Percentiles rank a stretch among this genome's conserved stretches.
Evolutionary conservation across 2,113 vertebrate species (phyloP).

Genomic region (Stegastes partitus): DNA sequence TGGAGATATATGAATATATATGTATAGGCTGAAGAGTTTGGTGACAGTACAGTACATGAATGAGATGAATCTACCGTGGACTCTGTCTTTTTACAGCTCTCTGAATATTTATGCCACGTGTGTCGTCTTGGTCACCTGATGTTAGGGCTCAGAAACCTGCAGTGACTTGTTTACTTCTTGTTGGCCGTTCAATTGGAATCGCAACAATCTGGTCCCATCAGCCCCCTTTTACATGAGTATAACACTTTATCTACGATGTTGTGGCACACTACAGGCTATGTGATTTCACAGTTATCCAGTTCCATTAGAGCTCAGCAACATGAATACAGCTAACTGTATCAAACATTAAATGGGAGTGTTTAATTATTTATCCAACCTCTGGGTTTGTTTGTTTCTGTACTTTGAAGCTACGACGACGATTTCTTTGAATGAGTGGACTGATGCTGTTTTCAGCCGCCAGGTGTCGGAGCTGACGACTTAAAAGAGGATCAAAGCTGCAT

Average conservation of each 20-base stretch:
- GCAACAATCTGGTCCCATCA: conserved; percentile 56
- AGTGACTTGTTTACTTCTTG: conserved; percentile 81
- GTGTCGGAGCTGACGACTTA: conserved; percentile 24
- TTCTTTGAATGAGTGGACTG: conserved; percentile 54
- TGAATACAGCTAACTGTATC: conserved; percentile 63
- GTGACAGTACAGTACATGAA: conserved; percentile 75
- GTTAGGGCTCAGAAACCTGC: conserved; percentile 75
- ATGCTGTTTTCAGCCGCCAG: conserved; percentile 51
- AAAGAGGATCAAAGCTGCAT: conserved; percentile 42
- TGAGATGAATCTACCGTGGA: conserved; percentile 74
- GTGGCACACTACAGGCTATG: conserved; percentile 64
- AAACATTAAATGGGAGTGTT: conserved; percentile 75
- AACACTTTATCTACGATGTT: conserved; percentile 64
- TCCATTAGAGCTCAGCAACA: conserved; percentile 58
- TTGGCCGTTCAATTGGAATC: conserved; percentile 68
- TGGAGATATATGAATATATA: conserved; percentile 83
- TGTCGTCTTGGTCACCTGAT: conserved; percentile 74
- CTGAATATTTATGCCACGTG: conserved; percentile 80
- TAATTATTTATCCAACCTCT: conserved; percentile 64
- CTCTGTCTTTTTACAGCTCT: conserved; percentile 80
- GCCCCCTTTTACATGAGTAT: conserved; percentile 63
- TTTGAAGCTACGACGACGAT: conserved; percentile 47
- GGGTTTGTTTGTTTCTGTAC: conserved; percentile 67
- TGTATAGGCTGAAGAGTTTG: conserved; percentile 81
- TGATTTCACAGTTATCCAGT: conserved; percentile 55